Base-by-base conservation (phyloP, 2,888 invertebrate species). In the Ommatoiulus sabulosus region DNA sequence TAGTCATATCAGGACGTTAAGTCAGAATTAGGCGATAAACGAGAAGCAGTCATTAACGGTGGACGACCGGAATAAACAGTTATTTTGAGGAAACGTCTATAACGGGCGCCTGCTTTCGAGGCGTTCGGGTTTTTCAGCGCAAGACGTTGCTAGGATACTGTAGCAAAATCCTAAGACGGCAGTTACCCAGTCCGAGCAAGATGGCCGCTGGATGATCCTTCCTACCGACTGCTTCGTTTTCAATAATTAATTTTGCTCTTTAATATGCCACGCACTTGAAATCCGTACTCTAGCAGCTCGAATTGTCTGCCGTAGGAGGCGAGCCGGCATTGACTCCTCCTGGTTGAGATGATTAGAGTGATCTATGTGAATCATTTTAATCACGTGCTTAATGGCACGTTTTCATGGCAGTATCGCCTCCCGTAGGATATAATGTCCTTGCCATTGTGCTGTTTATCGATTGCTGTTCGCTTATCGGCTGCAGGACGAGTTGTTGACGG, bases 91-190 rank as follows among this genome's bases (percentile, higher is more conserved):
- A 63, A 63, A n/a, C 63, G 63, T 63, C 63, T 5, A n/a, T n/a
- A 63, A 17, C 63, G 7, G n/a, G 63, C 63, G 63, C 63, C 63
- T 63, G 63, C 63, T 4, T 63, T n/a, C n/a, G 63, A 63, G 63
- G 63, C 63, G 63, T n/a, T n/a, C n/a, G n/a, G 63, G n/a, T 7
- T 63, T 63, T 63, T n/a, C n/a, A 17, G 63, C 63, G n/a, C 63
- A 63, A 63, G 63, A 63, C 63, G 63, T 63, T 63, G 63, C 63
- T 63, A 63, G 63, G 63, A 63, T 63, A 63, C 63, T 63, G 63
- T 63, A 63, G 20, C 17, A 63, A 6, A 63, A 63, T 63, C 63
- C n/a, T 63, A 63, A 63, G 63, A 63, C 63, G 63, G 17, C n/a
- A n/a, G 52, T 52, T 15, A 15, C 8, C 52, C 52, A 52, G 52